Evolutionary conservation across 35 echinoderm and acorn worm genomes (phyloP).

Genomic region (Anneissia japonica): DNA sequence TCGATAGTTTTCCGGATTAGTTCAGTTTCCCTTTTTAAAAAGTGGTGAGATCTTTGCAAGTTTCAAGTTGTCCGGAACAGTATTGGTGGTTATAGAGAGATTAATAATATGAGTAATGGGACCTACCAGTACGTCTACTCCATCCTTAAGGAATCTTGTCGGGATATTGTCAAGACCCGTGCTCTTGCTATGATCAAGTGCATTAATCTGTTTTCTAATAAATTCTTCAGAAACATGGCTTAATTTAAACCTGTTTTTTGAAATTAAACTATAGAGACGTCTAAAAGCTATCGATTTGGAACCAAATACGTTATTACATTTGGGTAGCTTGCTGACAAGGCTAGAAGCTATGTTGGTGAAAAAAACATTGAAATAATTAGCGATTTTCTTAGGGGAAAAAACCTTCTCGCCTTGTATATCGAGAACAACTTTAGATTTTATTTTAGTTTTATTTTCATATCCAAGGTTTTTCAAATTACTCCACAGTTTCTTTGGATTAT

Average conservation of each 20-base stretch:
- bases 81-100: background rate
- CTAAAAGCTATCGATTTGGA: background rate
- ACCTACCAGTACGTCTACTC: background rate
- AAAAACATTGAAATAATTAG: slow-evolving; percentile 1
- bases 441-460: background rate
- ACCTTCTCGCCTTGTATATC: background rate
- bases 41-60: slow-evolving; percentile 2
- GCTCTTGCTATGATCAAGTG: background rate
- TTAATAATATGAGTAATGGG: slow-evolving; percentile 18
- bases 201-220: background rate
- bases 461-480: background rate
- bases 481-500: slow-evolving; percentile 12
- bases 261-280: background rate
- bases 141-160: slow-evolving; percentile 6
- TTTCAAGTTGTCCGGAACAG: slow-evolving; percentile 1
- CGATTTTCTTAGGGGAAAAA: background rate
- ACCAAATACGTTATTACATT: background rate
- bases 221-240: background rate
- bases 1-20: background rate
- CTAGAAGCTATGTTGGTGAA: slow-evolving; percentile 2
- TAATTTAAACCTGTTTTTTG: background rate
- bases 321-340: background rate
- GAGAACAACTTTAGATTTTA: slow-evolving; percentile 1
- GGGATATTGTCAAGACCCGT: slow-evolving; percentile 1
- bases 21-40: slow-evolving; percentile 8